Conservation (phyloP, 2,888 invertebrate species). For the Acrocyrtus sp. region DNA sequence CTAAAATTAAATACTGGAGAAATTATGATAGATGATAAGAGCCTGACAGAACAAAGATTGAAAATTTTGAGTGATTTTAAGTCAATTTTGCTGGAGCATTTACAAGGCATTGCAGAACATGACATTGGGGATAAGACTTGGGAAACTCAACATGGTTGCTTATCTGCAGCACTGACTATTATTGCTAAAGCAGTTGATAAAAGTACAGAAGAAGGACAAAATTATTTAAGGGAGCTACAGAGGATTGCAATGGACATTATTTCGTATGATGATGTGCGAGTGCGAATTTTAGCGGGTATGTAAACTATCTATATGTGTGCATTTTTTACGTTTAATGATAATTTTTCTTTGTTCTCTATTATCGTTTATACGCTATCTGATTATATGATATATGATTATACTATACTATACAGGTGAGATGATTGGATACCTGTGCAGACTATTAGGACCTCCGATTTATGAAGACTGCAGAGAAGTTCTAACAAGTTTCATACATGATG, state of each 20-base stretch:
- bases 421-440: constrained; percentile 40
- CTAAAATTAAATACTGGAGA: constrained; percentile 14
- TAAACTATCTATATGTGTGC: too few relatives aligned
- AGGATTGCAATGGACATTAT: constrained; percentile 38
- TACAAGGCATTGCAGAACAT: background rate
- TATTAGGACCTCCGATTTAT: constrained; percentile 34
- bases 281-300: constrained; percentile 51
- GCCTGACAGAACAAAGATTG: constrained; percentile 15
- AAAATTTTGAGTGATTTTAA: constrained; percentile 17
- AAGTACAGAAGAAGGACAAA: constrained; percentile 8
- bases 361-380: too few relatives aligned
- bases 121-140: constrained; percentile 2
- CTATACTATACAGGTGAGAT: constrained; percentile 51
- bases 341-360: too few relatives aligned
- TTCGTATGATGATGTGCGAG: constrained; percentile 47
- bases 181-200: constrained; percentile 12
- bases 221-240: constrained; percentile 27
- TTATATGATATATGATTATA: too few relatives aligned
- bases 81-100: background rate
- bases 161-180: constrained; percentile 37
- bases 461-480: constrained; percentile 27
- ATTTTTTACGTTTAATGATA: background rate
- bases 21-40: constrained; percentile 20
- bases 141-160: constrained; percentile 33
- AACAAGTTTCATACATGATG: constrained; percentile 17